These are phyloP conservation scores for Aphyosemion australe DNA, from an alignment of 2,113 vertebrate genomes.

Conservation along the genomic window DNA sequence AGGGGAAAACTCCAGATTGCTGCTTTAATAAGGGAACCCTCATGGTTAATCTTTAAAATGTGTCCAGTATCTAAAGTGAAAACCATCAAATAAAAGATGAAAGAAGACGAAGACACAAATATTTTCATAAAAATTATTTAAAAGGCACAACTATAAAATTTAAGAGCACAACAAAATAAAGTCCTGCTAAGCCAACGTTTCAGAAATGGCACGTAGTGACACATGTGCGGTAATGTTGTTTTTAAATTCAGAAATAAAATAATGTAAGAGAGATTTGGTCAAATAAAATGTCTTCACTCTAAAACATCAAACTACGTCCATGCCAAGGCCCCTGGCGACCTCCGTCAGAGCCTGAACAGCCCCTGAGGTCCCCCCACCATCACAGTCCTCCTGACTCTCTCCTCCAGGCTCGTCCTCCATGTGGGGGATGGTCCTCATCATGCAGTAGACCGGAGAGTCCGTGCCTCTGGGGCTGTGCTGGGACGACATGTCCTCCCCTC, in stretches of 20 bases:
- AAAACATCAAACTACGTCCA: conserved; percentile 79
- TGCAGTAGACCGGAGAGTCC: conserved; percentile 74
- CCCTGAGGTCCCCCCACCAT: conserved; percentile 56
- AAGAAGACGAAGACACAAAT: no score
- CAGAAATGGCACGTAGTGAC: background rate
- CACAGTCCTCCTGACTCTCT: conserved; percentile 38
- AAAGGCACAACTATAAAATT: conserved; percentile 36
- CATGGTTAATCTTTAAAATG: no score
- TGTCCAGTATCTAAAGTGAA: no score
- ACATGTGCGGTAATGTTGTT: background rate
- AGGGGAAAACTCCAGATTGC: no score
- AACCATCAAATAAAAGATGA: no score
- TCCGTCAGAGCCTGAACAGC: conserved; percentile 78
- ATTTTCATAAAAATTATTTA: conserved; percentile 47
- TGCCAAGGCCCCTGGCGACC: conserved; percentile 81
- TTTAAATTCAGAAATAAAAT: background rate
- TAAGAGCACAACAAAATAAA: conserved; percentile 32
- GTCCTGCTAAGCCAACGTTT: background rate
- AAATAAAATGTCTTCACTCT: background rate
- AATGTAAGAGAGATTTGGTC: no score
- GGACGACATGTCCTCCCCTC: conserved; percentile 43
- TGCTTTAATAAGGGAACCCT: no score
- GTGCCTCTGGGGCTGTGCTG: conserved; percentile 58
- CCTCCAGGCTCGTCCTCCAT: conserved; percentile 60
- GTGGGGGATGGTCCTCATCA: conserved; percentile 76